A percentile compares a stretch with the other conserved stretches of the same genome.
These are phyloP conservation scores for Tipula lateralis DNA, from an alignment of 2,888 invertebrate species.

Conservation along the genomic window DNA sequence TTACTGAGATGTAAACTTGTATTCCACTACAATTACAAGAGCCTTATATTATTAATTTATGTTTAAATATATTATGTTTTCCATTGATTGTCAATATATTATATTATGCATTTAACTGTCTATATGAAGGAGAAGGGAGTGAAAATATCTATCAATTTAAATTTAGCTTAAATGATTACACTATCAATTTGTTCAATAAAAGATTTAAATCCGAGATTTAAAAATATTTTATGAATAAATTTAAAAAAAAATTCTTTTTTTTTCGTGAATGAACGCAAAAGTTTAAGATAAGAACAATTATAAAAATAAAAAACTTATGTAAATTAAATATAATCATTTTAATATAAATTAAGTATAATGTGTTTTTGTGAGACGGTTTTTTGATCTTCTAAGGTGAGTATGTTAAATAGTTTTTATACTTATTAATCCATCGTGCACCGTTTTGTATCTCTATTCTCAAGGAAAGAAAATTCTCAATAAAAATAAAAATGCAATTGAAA, in stretches of 20 bases:
- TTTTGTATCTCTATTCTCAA: not conserved
- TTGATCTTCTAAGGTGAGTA: not conserved
- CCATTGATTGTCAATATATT: slow-evolving; percentile 20
- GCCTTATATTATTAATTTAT: not conserved
- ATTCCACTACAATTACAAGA: not conserved
- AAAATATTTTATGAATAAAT: not conserved
- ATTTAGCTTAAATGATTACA: slow-evolving; percentile 7
- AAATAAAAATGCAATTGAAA: slow-evolving; percentile 24
- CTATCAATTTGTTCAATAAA: slow-evolving; percentile 6
- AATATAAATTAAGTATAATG: not conserved
- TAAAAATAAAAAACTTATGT: slow-evolving; percentile 20
- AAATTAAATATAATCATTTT: slow-evolving; percentile 20
- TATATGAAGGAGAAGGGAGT: not conserved
- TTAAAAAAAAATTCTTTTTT: not conserved
- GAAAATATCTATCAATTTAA: slow-evolving; percentile 19
- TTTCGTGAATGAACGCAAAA: not conserved
- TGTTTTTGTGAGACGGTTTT: not conserved
- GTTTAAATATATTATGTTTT: not conserved
- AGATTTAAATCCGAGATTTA: not conserved
- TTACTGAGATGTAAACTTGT: not conserved
- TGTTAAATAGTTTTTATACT: not conserved
- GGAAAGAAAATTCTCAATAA: not conserved
- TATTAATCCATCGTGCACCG: too few relatives aligned
- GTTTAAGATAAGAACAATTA: not conserved
- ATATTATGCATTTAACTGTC: slow-evolving; percentile 2